Evolutionary conservation across 1,140 invertebrate species (phyloP).

Genomic region (Tetragnatha versicolor): DNA sequence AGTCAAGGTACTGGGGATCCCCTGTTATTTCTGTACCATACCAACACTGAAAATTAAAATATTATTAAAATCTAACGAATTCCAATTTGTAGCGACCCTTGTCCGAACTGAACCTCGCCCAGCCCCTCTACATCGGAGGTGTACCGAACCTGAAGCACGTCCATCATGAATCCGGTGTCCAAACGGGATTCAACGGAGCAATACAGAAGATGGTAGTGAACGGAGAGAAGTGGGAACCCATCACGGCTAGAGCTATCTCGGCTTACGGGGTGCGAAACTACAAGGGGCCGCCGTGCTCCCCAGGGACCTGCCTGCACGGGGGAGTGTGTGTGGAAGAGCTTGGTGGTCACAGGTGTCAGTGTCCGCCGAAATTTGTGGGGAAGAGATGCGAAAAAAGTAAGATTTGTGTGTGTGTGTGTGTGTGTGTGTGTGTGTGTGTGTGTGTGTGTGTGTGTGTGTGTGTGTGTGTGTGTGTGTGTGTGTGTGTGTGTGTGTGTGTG

Average conservation of each 20-base stretch:
- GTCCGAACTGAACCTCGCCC: constrained; percentile 82
- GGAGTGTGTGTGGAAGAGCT: constrained; percentile 77
- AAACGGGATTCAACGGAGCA: constrained; percentile 79
- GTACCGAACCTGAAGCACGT: constrained; percentile 75
- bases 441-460: too few species aligned
- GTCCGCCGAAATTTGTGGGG: constrained; percentile 72
- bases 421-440: too few species aligned
- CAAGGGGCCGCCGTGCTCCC: constrained; percentile 74
- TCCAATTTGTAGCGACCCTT: constrained; percentile 70
- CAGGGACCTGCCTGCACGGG: constrained; percentile 74
- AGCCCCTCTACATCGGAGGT: constrained; percentile 85
- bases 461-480: too few species aligned
- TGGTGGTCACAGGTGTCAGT: constrained; percentile 75
- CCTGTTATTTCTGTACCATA: too few species aligned
- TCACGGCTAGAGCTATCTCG: constrained; percentile 58
- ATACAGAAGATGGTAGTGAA: constrained; percentile 86
- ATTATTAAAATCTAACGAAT: background rate
- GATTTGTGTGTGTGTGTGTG: too few species aligned
- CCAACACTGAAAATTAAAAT: too few species aligned
- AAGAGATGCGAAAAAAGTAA: constrained; percentile 76
- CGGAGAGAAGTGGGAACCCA: constrained; percentile 70
- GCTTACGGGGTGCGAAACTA: constrained; percentile 70
- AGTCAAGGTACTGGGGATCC: too few species aligned
- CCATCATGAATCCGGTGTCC: constrained; percentile 75
- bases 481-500: too few species aligned